These are phyloP conservation scores for Zaprionus vittiger DNA, from an alignment of 1,140 invertebrate genomes.

Conservation along the genomic window DNA sequence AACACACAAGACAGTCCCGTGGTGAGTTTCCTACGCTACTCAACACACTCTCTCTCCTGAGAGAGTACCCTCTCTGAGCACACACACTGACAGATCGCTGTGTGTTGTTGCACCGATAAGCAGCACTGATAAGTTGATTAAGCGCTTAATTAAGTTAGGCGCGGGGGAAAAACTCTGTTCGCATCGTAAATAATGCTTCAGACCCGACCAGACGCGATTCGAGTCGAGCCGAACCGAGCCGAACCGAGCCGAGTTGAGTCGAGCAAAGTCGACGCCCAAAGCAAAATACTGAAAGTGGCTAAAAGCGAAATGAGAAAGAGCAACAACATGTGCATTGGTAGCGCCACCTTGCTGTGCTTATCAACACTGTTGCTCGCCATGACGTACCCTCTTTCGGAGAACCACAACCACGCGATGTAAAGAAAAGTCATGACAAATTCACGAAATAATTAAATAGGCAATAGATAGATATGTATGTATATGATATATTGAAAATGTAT, in stretches of 20 bases:
- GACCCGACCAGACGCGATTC: not conserved
- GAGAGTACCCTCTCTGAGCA: not conserved
- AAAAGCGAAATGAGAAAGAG: slow-evolving; percentile 21
- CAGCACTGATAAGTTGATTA: slow-evolving; percentile 68
- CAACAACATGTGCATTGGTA: slow-evolving; percentile 21
- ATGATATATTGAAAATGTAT: no score
- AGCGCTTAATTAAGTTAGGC: slow-evolving; percentile 77
- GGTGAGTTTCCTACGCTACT: slow-evolving; percentile 63
- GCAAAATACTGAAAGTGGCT: slow-evolving; percentile 27
- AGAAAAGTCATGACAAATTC: not conserved
- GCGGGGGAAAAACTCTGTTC: slow-evolving; percentile 39
- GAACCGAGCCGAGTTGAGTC: no score
- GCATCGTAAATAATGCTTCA: slow-evolving; percentile 55
- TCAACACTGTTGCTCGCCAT: slow-evolving; percentile 41
- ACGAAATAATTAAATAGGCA: not conserved
- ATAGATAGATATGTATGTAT: no score
- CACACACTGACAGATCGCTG: slow-evolving; percentile 1
- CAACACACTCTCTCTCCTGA: slow-evolving; percentile 23
- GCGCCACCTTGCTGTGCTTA: slow-evolving; percentile 46
- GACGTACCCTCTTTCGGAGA: slow-evolving; percentile 27
- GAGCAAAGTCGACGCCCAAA: slow-evolving; percentile 3
- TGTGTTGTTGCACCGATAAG: slow-evolving; percentile 54
- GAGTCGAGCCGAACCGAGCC: no score
- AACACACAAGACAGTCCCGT: slow-evolving; percentile 75
- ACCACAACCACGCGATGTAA: not conserved